Evolutionary conservation across 2,888 invertebrate genomes (phyloP).

Genomic region (Rambutsinella grinnellia): DNA sequence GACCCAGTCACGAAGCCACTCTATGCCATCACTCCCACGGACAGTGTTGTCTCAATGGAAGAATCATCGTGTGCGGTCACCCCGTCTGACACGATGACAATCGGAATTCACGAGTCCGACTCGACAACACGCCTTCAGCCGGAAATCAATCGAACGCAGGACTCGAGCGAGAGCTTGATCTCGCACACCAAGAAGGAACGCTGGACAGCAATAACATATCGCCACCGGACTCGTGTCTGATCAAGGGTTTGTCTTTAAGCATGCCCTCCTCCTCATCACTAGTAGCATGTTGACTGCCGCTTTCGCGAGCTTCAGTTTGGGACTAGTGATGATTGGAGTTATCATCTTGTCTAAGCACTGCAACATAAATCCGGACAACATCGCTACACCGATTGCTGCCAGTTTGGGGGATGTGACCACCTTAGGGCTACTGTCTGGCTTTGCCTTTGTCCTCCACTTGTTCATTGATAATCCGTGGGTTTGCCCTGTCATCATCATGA

Average conservation of each 20-base stretch:
- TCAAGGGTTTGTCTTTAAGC: slow-evolving; percentile 75
- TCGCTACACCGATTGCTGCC: slow-evolving; percentile 81
- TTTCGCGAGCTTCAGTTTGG: slow-evolving; percentile 79
- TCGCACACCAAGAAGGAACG: slow-evolving; percentile 70
- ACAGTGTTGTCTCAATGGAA: slow-evolving; percentile 48
- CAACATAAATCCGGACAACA: slow-evolving; percentile 79
- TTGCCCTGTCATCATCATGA: slow-evolving; percentile 76
- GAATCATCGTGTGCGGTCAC: slow-evolving; percentile 37
- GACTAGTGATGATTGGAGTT: slow-evolving; percentile 79
- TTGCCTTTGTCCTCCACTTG: slow-evolving; percentile 74
- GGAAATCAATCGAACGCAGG: slow-evolving; percentile 55
- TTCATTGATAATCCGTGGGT: slow-evolving; percentile 75
- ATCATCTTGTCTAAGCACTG: slow-evolving; percentile 79
- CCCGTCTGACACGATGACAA: slow-evolving; percentile 56
- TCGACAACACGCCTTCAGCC: slow-evolving; percentile 60
- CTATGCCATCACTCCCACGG: slow-evolving; percentile 62
- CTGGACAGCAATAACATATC: no score
- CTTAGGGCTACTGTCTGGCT: slow-evolving; percentile 74
- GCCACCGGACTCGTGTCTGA: no score
- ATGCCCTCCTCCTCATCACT: slow-evolving; percentile 80
- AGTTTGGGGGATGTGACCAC: slow-evolving; percentile 85
- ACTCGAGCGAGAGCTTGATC: slow-evolving; percentile 64
- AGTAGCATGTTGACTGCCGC: slow-evolving; percentile 83
- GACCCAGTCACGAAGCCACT: slow-evolving; percentile 57
- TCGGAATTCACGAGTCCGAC: slow-evolving; percentile 63